Percentiles rank a stretch among this genome's conserved stretches.
These are phyloP conservation scores for Hemithea aestivaria DNA, from an alignment of 2,888 invertebrate species.

Conservation along the genomic window DNA sequence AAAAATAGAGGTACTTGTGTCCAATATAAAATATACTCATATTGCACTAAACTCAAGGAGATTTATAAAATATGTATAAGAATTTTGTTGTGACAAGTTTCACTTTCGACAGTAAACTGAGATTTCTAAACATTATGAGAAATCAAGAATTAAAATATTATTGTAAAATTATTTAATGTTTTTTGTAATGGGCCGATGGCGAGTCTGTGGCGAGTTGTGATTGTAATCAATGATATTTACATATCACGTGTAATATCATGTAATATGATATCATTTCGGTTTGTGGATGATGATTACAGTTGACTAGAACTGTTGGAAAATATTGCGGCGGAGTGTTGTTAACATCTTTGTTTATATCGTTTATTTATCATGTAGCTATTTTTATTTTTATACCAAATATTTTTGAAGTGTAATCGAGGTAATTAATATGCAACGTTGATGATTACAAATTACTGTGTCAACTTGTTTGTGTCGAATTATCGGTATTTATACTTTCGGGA, in stretches of 20 bases:
- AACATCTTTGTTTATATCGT: neutral
- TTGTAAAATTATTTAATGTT: slow-evolving; percentile 1
- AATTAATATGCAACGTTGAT: no score
- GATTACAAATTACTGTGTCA: no score
- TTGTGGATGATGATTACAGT: slow-evolving; percentile 7
- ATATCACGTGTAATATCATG: slow-evolving; percentile 25
- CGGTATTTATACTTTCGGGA: no score
- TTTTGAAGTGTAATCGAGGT: no score
- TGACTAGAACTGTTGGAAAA: slow-evolving; percentile 2
- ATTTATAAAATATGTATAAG: no score
- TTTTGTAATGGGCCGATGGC: slow-evolving; percentile 15
- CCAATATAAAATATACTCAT: no score
- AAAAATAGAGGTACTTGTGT: no score
- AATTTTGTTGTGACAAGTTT: no score
- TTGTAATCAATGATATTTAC: slow-evolving; percentile 22
- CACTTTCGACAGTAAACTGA: neutral
- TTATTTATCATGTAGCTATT: no score
- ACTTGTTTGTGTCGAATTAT: no score
- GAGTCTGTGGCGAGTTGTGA: slow-evolving; percentile 17
- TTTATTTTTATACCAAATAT: no score
- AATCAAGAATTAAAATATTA: neutral
- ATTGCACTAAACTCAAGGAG: no score
- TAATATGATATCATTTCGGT: slow-evolving; percentile 19
- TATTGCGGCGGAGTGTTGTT: neutral
- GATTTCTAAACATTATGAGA: neutral